Evolutionary conservation across 2,888 invertebrate genomes (phyloP), one percentile per base, ranked within the genome.

Genomic region (Ctena decussata): DNA sequence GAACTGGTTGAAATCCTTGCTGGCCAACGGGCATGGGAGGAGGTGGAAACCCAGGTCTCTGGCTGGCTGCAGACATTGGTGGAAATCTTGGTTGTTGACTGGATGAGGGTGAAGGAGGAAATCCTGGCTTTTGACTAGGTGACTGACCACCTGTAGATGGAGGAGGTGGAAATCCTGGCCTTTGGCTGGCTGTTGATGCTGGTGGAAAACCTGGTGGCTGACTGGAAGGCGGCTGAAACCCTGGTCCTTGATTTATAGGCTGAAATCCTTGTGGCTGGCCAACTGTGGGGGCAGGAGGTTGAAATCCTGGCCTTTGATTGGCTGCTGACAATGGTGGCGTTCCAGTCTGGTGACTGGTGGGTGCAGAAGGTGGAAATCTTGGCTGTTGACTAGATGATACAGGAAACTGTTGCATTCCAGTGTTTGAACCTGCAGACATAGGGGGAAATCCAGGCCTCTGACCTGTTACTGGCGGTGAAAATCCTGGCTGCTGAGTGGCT

Each of bases 161-260:
- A 41, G 78, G n/a, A 1, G 78, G 32, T 35, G 73, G 74, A 27
- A 75, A 35, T 35, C 74, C 69, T 18, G 53, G 79, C 41, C 72
- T 72, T 24, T 80, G 82, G 53, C 30, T 76, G 21, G 65, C 21
- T 18, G 76, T 71, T 77, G 86, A 32, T 35, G 57, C 46, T 60
- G 82, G 77, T 69, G 84, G 81, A 77, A 83, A 79, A 46, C 85
- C 85, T 30, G 77, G 81, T n/a, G 74, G 79, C 60, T 82, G 83
- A 27, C 80, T 69, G 69, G 76, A 0, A 44, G 82, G 69, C 41
- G 82, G 69, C 39, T 85, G 82, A 70, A 82, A 74, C 30, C 83
- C 85, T 39, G 82, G 75, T 53, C 57, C 76, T 57, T 77, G 79
- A 79, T 44, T 77, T n/a, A 70, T n/a, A 0, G 82, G 41, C 32